Base-by-base conservation (phyloP, 1,140 invertebrate species). In the Cydia splendana region DNA sequence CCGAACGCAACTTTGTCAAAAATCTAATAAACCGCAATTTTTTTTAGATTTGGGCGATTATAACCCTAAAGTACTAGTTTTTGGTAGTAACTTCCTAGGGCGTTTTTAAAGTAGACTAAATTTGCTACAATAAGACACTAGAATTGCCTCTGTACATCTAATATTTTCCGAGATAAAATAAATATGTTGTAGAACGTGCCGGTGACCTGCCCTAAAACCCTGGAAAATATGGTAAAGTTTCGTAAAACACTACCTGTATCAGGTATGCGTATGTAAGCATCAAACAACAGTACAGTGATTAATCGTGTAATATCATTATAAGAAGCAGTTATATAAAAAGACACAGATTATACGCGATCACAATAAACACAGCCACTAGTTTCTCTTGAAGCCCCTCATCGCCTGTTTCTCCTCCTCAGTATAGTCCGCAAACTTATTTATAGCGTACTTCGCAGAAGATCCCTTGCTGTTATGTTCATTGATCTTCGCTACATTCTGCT, bases 361-460 rank as follows among this genome's bases (percentile, higher is more conserved):
- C 20, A 28, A 30, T 15, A 65, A 65, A 67, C 20, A 67, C 2
- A 67, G 65, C 65, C 38, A 67, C 65, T 67, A 67, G 24, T 67
- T 67, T 13, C 12, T 34, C 30, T 69, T 69, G 4, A 69, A 69
- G 4, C 65, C 65, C 30, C 30, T 69, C 65, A 69, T 69, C 15
- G 65, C 24, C 24, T 48, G n/a, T 42, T 45, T 53, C 34, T 78
- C 75, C 5, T 78, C 65, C 18, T 62, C 65, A 15, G 62, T 75
- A 20, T 30, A 57, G 42, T 78, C 77, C 10, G 75, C 38, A 12
- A 76, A 76, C n/a, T 78, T 38, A 24, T 78, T 75, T 13, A 78
- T 74, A 20, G 18, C 53, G 34, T n/a, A 34, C 24, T 12, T 65
- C 4, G 67, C 51, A n/a, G n/a, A 13, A 1, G n/a, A 15, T 24